Percentiles rank a stretch among this genome's conserved stretches.
Evolutionary conservation across 2,888 invertebrate genomes (phyloP).

Genomic region (Hemicrepidius hirtus): DNA sequence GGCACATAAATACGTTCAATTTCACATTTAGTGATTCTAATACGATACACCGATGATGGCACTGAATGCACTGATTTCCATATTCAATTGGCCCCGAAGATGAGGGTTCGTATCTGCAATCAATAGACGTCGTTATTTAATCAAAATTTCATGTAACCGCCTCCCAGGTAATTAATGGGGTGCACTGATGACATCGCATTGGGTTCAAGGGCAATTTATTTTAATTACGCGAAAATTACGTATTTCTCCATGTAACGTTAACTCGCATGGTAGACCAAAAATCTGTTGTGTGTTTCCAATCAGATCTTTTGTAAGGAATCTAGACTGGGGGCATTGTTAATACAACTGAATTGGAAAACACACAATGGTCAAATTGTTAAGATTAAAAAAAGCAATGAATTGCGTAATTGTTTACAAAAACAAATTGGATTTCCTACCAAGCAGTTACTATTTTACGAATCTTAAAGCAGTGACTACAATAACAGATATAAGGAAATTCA

Average conservation of each 20-base stretch:
- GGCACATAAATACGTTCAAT: conserved; percentile 4
- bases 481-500: no score
- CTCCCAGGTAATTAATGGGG: conserved; percentile 12
- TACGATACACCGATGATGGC: conserved; percentile 21
- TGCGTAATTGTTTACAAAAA: no score
- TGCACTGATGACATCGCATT: background rate
- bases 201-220: background rate
- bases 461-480: no score
- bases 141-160: conserved; percentile 22
- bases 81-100: conserved; percentile 34
- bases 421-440: no score
- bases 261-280: background rate
- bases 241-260: background rate
- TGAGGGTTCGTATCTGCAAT: conserved; percentile 39
- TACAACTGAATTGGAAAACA: background rate
- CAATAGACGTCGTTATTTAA: conserved; percentile 35
- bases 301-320: background rate
- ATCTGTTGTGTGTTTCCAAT: background rate
- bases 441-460: no score
- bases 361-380: background rate
- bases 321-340: background rate
- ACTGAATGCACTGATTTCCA: conserved; percentile 37
- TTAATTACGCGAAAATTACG: background rate
- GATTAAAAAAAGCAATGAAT: no score
- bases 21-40: conserved; percentile 12